A percentile compares a stretch with the other conserved stretches of the same genome.
These are phyloP conservation scores for Drosophila yakuba DNA, from an alignment of 1,140 invertebrate species.

Conservation along the genomic window DNA sequence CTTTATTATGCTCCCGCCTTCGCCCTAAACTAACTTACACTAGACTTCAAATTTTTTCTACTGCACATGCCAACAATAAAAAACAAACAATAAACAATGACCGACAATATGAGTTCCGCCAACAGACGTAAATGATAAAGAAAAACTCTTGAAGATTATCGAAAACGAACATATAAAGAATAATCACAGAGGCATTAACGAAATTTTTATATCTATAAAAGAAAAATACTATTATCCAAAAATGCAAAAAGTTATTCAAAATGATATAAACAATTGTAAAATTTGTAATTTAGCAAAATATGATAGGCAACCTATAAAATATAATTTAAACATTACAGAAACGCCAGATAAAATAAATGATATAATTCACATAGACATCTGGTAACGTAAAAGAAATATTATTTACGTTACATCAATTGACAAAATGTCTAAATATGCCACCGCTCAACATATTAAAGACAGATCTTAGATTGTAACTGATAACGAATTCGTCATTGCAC, in stretches of 20 bases:
- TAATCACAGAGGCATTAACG: constrained; percentile 16
- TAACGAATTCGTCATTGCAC: background rate
- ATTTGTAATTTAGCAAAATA: constrained; percentile 9
- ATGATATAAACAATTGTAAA: constrained; percentile 11
- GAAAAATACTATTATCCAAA: constrained; percentile 12
- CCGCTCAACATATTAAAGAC: constrained; percentile 3
- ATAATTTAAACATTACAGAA: constrained; percentile 17
- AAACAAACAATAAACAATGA: no score
- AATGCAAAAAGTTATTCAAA: constrained; percentile 8
- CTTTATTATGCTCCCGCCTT: no score
- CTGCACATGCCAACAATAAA: no score
- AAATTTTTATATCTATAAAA: constrained; percentile 22
- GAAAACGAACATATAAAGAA: constrained; percentile 16
- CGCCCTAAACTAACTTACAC: no score
- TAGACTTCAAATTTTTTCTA: no score
- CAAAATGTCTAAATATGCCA: constrained; percentile 3
- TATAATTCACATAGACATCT: no score
- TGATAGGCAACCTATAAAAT: constrained; percentile 12
- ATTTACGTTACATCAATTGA: constrained; percentile 5
- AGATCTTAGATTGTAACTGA: constrained; percentile 9
- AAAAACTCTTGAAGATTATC: constrained; percentile 6
- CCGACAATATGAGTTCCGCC: no score
- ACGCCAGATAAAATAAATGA: constrained; percentile 13
- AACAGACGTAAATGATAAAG: constrained; percentile 10
- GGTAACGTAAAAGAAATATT: background rate